Evolutionary conservation across 2,888 invertebrate species (phyloP).

Genomic region (Phanerotoma sp.): DNA sequence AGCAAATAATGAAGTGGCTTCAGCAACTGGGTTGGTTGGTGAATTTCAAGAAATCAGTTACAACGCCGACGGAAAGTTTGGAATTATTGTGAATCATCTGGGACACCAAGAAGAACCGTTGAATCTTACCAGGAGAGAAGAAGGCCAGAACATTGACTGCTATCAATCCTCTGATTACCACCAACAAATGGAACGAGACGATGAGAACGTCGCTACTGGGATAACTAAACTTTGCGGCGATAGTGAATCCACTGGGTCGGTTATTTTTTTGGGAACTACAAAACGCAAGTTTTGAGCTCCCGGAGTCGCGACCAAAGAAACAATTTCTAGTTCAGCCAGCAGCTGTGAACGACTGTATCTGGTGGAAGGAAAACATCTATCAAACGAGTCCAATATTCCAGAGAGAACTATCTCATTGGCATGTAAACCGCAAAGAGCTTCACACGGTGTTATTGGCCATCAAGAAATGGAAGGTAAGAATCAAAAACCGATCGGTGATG

Average conservation of each 20-base stretch:
- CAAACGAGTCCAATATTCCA: neutral
- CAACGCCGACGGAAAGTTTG: neutral
- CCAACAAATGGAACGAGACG: conserved; percentile 13
- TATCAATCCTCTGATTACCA: no score
- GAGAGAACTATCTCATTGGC: conserved; percentile 4
- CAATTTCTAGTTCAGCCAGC: neutral
- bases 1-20: neutral
- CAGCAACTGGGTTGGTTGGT: conserved; percentile 10
- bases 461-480: neutral
- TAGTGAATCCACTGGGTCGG: conserved; percentile 7
- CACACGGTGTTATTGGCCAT: conserved; percentile 13
- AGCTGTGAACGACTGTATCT: conserved; percentile 3
- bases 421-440: conserved; percentile 19
- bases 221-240: conserved; percentile 27
- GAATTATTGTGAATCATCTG: conserved; percentile 13
- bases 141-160: neutral
- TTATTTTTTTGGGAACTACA: conserved; percentile 8
- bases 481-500: conserved; percentile 9
- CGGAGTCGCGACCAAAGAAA: neutral
- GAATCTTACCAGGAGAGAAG: no score
- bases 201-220: conserved; percentile 27
- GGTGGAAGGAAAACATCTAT: conserved; percentile 15
- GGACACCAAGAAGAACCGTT: conserved; percentile 2
- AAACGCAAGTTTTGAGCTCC: conserved; percentile 2
- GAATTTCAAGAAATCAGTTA: conserved; percentile 17